These are phyloP conservation scores for Julus scanicus DNA, from an alignment of 2,888 invertebrate species.

Conservation along the genomic window DNA sequence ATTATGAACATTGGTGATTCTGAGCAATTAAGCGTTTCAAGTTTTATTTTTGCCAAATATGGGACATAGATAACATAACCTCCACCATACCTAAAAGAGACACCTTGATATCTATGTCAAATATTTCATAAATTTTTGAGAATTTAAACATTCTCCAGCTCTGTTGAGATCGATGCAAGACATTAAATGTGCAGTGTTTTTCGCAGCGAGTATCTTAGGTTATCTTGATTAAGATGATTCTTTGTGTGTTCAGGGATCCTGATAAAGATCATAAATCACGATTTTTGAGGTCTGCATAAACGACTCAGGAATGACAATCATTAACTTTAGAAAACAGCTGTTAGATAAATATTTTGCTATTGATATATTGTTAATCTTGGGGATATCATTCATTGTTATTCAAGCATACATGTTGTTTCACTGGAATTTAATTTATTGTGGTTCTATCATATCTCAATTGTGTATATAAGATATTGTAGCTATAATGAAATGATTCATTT, in stretches of 20 bases:
- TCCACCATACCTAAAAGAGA: neutral
- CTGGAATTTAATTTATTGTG: neutral
- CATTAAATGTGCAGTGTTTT: neutral
- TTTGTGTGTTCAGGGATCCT: neutral
- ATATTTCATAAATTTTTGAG: neutral
- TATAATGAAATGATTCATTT: neutral
- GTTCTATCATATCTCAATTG: neutral
- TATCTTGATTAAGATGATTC: too few species aligned
- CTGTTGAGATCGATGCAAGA: neutral
- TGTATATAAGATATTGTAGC: neutral
- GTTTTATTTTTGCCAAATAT: neutral
- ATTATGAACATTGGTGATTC: neutral
- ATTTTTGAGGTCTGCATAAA: neutral
- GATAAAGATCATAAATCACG: neutral
- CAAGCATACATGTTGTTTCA: neutral
- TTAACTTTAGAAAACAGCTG: neutral
- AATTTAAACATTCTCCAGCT: neutral
- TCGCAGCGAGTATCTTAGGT: neutral
- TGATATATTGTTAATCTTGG: conserved; percentile 1
- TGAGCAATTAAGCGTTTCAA: neutral
- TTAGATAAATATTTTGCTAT: neutral
- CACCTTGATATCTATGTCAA: neutral
- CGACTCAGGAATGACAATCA: conserved; percentile 3
- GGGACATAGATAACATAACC: neutral
- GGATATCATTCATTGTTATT: neutral